phyloP scores from a whole-genome alignment of 2,113 vertebrate species.

The Periophthalmodon schlosseri region DNA sequence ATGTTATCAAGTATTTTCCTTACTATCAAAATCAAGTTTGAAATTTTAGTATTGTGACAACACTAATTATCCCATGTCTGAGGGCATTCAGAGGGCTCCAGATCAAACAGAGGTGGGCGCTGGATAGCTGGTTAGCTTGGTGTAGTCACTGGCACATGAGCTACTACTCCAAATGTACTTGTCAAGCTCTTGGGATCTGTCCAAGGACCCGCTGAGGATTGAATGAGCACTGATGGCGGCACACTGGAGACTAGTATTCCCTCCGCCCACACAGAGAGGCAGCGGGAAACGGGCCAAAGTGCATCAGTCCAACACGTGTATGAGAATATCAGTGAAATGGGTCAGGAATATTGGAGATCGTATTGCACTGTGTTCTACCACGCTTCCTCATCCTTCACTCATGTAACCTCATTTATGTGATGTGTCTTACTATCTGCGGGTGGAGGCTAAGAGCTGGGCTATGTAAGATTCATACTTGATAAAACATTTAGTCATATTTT shows the following conservation, averaged over 20 bases:
- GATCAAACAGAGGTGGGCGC: slow-evolving; percentile 5
- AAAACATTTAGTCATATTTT: not conserved
- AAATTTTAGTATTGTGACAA: too few relatives aligned
- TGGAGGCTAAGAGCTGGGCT: not conserved
- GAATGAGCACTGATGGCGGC: slow-evolving; percentile 36
- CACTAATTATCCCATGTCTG: too few relatives aligned
- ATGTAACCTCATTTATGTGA: slow-evolving; percentile 15
- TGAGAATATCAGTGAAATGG: slow-evolving; percentile 24
- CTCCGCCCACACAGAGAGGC: slow-evolving; percentile 44
- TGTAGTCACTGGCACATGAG: slow-evolving; percentile 3
- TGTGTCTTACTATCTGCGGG: slow-evolving; percentile 1
- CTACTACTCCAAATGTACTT: slow-evolving; percentile 26
- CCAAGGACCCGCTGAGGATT: slow-evolving; percentile 9
- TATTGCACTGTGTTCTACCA: slow-evolving; percentile 28
- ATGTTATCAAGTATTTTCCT: too few relatives aligned
- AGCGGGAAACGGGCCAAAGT: slow-evolving; percentile 26
- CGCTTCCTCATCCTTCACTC: slow-evolving; percentile 11
- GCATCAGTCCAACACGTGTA: slow-evolving; percentile 10
- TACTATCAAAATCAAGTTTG: too few relatives aligned
- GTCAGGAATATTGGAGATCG: slow-evolving; percentile 46
- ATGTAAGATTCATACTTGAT: slow-evolving; percentile 6
- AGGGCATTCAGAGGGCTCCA: not conserved
- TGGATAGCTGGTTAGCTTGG: not conserved
- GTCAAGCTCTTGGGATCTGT: slow-evolving; percentile 25
- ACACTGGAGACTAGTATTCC: slow-evolving; percentile 63